Evolutionary conservation across 2,113 vertebrate species (phyloP), one percentile per base, ranked within the genome.

Genomic region (Aegotheles bennettii): DNA sequence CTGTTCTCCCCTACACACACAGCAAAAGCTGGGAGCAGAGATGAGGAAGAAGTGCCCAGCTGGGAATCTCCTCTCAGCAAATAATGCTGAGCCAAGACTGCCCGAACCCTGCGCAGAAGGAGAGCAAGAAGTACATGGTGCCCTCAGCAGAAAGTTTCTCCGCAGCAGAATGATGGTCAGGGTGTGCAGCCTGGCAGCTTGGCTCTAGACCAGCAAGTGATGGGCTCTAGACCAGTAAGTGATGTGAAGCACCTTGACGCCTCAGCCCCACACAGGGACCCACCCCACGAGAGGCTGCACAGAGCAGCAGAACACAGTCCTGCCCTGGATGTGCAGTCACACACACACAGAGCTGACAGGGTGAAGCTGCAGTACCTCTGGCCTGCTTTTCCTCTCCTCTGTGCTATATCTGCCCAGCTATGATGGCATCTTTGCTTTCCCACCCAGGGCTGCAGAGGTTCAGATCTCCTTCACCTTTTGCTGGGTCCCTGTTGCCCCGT

Each of bases 311-410:
- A 23, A 6, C 18, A 35, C 54, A 31, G 71, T 23, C 14, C 38
- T 84, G 74, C 48, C 29, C 33, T 36, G 50, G 57, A 13, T n/a
- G 65, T 29, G 82, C 4, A 42, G 65, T 29, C 54, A 75, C 57
- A 7, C 1, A 15, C 0, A 8, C 18, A 11, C 33, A 40, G 11
- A 20, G 29, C 29, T 12, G 3, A 57, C 26, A 1, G 1, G 33
- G 3, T 43, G 87, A 21, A 84, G 64, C 60, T 74, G 82, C 59
- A 31, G 31, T 8, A 9, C 7, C 38, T 2, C 0, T 36, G 42
- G 25, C 51, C 88, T 35, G 43, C 25, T 69, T 54, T 50, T 57
- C 13, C 48, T 60, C 35, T 29, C 26, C 51, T 70, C 38, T 29
- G 6, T 33, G 69, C 1, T 50, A 31, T 7, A 3, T 53, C 47